Conservation (phyloP, 2,797 vertebrate species). For the Etheostoma nigrum region DNA sequence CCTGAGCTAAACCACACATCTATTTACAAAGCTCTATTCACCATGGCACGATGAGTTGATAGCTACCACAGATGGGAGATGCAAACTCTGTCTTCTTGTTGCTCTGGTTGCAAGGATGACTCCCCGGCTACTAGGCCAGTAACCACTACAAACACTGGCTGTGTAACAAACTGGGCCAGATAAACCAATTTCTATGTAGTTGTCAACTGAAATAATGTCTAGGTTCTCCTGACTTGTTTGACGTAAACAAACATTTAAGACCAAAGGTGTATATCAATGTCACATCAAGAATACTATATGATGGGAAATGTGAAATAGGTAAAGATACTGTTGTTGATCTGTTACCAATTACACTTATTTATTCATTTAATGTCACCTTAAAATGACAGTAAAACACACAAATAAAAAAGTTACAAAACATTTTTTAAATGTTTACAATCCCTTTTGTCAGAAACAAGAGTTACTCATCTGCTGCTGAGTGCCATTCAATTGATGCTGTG, state of each 20-base stretch:
- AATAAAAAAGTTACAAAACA: no score
- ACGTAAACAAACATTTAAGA: not conserved
- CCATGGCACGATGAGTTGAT: constrained; percentile 54
- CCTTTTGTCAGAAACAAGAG: not conserved
- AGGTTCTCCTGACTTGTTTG: not conserved
- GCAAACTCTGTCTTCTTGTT: constrained; percentile 73
- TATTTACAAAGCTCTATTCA: constrained; percentile 38
- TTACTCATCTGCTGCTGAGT: not conserved
- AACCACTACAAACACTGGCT: constrained; percentile 83
- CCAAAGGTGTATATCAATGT: not conserved
- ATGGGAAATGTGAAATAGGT: not conserved
- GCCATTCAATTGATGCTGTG: not conserved
- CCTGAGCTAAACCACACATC: constrained; percentile 22
- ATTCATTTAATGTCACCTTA: not conserved
- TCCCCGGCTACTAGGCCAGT: constrained; percentile 78
- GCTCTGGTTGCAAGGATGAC: constrained; percentile 78
- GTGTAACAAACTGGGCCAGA: constrained; percentile 49
- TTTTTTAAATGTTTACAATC: not conserved
- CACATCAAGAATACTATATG: not conserved
- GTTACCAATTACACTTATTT: not conserved
- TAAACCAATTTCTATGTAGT: constrained; percentile 31
- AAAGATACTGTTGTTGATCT: not conserved
- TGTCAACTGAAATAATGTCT: not conserved
- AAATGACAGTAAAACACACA: not conserved
- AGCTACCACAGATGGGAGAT: constrained; percentile 54